These are phyloP conservation scores for Enteromius treurensis DNA, from an alignment of 2,797 vertebrate genomes.

Conservation along the genomic window DNA sequence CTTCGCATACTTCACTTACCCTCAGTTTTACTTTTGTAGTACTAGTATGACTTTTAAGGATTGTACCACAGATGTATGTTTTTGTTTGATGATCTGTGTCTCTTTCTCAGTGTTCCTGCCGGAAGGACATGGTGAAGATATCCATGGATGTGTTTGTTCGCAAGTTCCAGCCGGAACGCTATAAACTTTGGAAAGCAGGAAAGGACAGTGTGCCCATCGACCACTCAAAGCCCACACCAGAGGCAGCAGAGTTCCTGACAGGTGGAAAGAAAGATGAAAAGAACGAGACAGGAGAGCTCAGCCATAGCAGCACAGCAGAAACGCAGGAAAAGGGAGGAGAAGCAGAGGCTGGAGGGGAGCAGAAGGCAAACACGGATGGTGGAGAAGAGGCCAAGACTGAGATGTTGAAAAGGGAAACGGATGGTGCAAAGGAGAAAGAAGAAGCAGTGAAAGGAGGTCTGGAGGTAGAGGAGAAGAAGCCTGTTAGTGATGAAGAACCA, in stretches of 20 bases:
- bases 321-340: slow-evolving; percentile 16
- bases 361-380: neutral
- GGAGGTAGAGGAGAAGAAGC: slow-evolving; percentile 22
- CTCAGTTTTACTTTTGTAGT: neutral
- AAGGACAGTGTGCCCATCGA: slow-evolving; percentile 89
- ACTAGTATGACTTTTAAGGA: neutral
- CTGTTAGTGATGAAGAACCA: slow-evolving; percentile 10
- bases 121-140: slow-evolving; percentile 98
- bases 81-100: neutral
- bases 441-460: neutral
- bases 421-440: slow-evolving; percentile 7
- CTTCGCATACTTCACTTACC: neutral
- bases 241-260: slow-evolving; percentile 79
- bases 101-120: slow-evolving; percentile 87
- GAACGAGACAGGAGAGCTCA: slow-evolving; percentile 25
- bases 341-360: neutral
- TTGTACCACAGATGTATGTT: neutral
- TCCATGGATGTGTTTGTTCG: slow-evolving; percentile 97
- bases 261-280: slow-evolving; percentile 38
- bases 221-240: slow-evolving; percentile 86
- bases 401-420: neutral
- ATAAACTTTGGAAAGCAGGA: slow-evolving; percentile 93
- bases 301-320: slow-evolving; percentile 41
- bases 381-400: neutral
- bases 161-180: slow-evolving; percentile 94